Base-by-base conservation (phyloP, 2,888 invertebrate genomes). In the Clivina fossor region DNA sequence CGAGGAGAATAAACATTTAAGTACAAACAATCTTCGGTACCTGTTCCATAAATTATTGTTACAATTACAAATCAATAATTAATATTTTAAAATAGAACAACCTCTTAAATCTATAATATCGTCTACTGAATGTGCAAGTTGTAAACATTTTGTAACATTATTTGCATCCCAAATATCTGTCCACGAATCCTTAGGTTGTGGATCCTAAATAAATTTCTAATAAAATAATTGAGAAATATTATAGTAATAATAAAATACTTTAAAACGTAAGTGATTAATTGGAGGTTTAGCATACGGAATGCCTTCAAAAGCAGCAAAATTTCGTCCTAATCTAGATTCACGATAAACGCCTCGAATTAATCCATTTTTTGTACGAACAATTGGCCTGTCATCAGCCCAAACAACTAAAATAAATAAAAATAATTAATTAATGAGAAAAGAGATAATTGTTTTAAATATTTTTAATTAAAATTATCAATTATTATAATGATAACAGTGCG, bases 81-180 rank as follows among this genome's bases (percentile, higher is more conserved):
- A n/a, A n/a, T n/a, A n/a, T n/a, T n/a, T n/a, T n/a, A n/a, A n/a
- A n/a, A n/a, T n/a, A n/a, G n/a, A n/a, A n/a, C n/a, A n/a, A n/a
- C n/a, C n/a, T n/a, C n/a, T n/a, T 15, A n/a, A 4, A 16, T 5
- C 28, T 4, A 20, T n/a, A n/a, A n/a, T 2, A 15, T 38, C 15
- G 2, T 18, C 16, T 9, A 40, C n/a, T n/a, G n/a, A n/a, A 24
- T 55, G 55, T 22, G 28, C 38, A 13, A 55, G 4, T 47, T 61
- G 61, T 15, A 50, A 48, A 13, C 59, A 55, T 55, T 20, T n/a
- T n/a, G n/a, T n/a, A n/a, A n/a, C 41, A 20, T 28, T 51, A 0
- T 81, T 81, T 1, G 86, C 88, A 62, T 84, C 81, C 79, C 82
- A 81, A 0, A 79, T 75, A 0, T 82, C 84, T 0, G 70, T 44